Conservation (phyloP, 35 echinoderm and acorn worm genomes). For the Patiria miniata region DNA sequence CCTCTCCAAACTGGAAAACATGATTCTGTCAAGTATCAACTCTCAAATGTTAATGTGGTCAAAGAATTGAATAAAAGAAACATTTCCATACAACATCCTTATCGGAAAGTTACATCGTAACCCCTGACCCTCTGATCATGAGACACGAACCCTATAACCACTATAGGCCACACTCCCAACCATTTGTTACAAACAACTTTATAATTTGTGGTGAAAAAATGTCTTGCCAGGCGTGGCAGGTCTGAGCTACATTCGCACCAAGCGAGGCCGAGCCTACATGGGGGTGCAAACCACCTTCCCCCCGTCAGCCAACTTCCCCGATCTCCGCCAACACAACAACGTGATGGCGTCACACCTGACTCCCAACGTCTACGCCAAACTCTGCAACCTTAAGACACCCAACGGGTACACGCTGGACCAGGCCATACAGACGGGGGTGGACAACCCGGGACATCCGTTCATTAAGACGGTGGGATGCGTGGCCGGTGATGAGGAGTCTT, state of each 20-base stretch:
- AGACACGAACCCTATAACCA: too few species aligned
- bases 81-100: too few species aligned
- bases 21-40: too few species aligned
- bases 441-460: conserved; percentile 99
- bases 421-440: conserved; percentile 96
- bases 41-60: too few species aligned
- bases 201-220: too few species aligned
- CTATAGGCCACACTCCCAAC: too few species aligned
- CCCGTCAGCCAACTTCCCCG: conserved; percentile 85
- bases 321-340: conserved; percentile 90
- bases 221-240: not conserved
- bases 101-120: too few species aligned
- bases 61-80: too few species aligned
- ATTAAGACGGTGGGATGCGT: conserved; percentile 99
- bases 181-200: too few species aligned
- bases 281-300: conserved; percentile 32
- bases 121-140: too few species aligned
- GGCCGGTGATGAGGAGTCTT: conserved; percentile 93
- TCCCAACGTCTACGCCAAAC: conserved; percentile 77
- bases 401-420: conserved; percentile 87
- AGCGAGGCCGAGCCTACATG: not conserved
- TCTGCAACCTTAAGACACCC: conserved; percentile 62
- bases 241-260: not conserved
- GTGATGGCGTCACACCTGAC: conserved; percentile 91
- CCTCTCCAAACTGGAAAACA: too few species aligned